Evolutionary conservation across 2,113 vertebrate genomes (phyloP).

Genomic region (Chaetura pelagica): DNA sequence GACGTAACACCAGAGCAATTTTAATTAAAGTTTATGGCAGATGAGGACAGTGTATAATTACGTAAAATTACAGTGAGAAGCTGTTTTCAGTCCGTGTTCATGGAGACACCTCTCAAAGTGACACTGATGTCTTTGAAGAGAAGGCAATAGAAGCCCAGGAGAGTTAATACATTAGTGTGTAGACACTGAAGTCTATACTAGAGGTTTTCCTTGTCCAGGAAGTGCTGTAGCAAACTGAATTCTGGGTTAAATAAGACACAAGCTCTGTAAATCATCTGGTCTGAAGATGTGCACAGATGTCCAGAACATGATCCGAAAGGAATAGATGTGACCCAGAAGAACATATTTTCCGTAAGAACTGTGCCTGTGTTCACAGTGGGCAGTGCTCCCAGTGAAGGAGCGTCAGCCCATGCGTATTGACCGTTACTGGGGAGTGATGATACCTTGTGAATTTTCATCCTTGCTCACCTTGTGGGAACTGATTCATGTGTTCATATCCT

Average conservation of each 20-base stretch:
- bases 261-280: not conserved
- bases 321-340: not conserved
- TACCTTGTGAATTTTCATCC: not conserved
- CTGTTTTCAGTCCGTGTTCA: not conserved
- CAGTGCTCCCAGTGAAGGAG: not conserved
- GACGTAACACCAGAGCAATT: not conserved
- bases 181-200: not conserved
- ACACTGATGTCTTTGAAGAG: not conserved
- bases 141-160: not conserved
- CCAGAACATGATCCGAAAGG: not conserved
- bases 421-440: not conserved
- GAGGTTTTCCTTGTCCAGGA: not conserved
- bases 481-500: not conserved
- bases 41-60: not conserved
- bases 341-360: not conserved
- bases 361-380: not conserved
- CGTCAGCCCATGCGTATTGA: rapidly evolving
- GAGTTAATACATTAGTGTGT: not conserved
- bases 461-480: not conserved
- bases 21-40: constrained; percentile 23
- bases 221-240: not conserved
- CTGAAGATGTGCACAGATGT: not conserved
- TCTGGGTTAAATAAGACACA: not conserved
- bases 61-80: not conserved
- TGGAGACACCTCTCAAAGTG: not conserved